phyloP scores from a whole-genome alignment of 2,113 vertebrate genomes.

The Arizona elegans region DNA sequence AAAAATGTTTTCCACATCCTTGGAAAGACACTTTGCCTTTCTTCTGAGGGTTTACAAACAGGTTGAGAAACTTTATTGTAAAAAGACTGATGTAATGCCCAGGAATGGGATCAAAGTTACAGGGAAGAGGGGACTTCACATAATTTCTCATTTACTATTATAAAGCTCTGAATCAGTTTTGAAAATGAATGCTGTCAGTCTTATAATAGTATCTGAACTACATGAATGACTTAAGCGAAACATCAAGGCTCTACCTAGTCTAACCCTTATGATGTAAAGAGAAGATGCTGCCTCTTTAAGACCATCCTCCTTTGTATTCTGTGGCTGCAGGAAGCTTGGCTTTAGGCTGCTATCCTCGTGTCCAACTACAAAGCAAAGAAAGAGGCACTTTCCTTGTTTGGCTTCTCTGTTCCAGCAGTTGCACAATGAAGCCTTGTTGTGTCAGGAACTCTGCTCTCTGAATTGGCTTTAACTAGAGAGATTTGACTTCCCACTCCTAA shows the following conservation, averaged over 20 bases:
- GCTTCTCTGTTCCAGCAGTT: conserved; percentile 29
- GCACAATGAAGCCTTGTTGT: conserved; percentile 53
- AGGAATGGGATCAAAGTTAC: not conserved
- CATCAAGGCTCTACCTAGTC: not conserved
- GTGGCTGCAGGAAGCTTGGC: conserved; percentile 24
- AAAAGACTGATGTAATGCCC: not conserved
- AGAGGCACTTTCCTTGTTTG: conserved; percentile 49
- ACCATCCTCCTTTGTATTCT: conserved; percentile 34
- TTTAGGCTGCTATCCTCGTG: conserved; percentile 29
- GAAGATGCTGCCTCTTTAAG: conserved; percentile 46
- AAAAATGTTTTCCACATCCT: not conserved
- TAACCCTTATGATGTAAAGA: too few relatives aligned
- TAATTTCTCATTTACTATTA: not conserved
- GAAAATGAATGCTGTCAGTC: not conserved
- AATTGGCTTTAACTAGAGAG: conserved; percentile 8
- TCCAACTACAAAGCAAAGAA: conserved; percentile 46
- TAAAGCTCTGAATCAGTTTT: not conserved
- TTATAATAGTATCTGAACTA: not conserved
- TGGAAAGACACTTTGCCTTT: not conserved
- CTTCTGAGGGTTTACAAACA: not conserved
- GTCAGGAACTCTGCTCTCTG: conserved; percentile 27
- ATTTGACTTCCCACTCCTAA: not conserved
- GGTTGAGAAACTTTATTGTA: not conserved
- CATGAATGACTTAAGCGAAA: not conserved
- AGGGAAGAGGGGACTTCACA: not conserved